Base-by-base conservation (phyloP, 2,888 invertebrate genomes). In the Dione juno region DNA sequence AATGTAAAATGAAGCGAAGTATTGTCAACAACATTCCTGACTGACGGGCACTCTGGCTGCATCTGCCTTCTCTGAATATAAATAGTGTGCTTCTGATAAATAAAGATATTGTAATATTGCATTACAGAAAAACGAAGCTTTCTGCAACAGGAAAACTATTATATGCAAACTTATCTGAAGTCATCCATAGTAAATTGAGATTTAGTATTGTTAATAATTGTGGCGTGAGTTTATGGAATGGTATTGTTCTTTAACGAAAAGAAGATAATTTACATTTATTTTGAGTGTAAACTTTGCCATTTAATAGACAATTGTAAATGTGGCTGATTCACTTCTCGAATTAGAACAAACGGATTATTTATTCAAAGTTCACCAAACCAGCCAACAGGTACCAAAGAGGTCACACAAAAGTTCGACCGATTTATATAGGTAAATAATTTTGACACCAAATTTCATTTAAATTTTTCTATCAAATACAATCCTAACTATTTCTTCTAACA, bases 11-110 rank as follows among this genome's bases (percentile, higher is more conserved):
- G 75, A 74, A 77, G 72, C 75, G 74, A 67, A 71, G 72, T 72
- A 79, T 76, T 76, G 76, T 78, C 76, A 77, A 76, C 76, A 75
- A 66, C 77, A 78, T 78, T 76, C 77, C 78, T 77, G 73, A 66
- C 68, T 70, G 68, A 63, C 61, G 76, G 75, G 75, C 77, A 76
- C 73, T 74, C 73, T 68, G 76, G 70, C 75, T 77, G 75, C 75
- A 68, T 71, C 66, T 63, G 70, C 61, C 70, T 50, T 69, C 52
- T 52, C 64, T 58, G 74, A 74, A 76, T 74, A 73, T 71, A 74
- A 75, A 74, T 75, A 35, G 59, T 59, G 57, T 75, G 65, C 57
- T 73, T 72, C 68, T 73, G 69, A 74, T 74, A 75, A 72, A 73
- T 74, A 70, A 68, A 28, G 57, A 63, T 61, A 58, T 73, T 52